These are phyloP conservation scores for Setipinna tenuifilis DNA, from an alignment of 2,797 vertebrate genomes.

Conservation along the genomic window DNA sequence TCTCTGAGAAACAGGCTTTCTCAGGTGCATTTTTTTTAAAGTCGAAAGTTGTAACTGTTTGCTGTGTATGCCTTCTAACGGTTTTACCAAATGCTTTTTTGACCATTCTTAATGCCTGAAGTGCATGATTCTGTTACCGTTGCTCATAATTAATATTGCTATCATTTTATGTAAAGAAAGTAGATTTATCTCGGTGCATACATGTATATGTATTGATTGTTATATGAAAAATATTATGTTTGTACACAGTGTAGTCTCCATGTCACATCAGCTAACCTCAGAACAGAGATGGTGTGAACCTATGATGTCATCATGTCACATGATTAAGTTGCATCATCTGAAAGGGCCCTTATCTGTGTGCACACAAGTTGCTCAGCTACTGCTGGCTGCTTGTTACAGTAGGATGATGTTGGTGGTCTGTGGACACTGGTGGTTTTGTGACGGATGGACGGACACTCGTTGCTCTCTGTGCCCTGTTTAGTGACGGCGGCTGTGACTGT, in stretches of 20 bases:
- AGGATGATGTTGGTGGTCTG: neutral
- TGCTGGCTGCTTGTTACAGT: neutral
- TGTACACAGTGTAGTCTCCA: neutral
- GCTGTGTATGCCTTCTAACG: constrained; percentile 5
- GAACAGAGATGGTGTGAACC: constrained; percentile 3
- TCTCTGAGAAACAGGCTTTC: neutral
- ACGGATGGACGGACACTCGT: neutral
- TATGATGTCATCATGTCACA: neutral
- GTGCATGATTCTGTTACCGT: constrained; percentile 22
- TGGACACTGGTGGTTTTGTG: neutral
- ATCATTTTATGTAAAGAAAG: constrained; percentile 15
- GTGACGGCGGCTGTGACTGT: no score
- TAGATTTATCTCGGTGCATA: constrained; percentile 2
- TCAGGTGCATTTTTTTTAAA: neutral
- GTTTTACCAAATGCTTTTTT: constrained; percentile 17
- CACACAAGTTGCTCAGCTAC: neutral
- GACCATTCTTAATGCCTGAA: constrained; percentile 15
- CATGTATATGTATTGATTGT: constrained; percentile 4
- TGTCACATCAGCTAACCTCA: constrained; percentile 7
- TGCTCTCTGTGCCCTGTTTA: no score
- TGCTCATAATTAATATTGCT: neutral
- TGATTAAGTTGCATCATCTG: neutral
- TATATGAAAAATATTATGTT: constrained; percentile 10
- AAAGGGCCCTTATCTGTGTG: neutral
- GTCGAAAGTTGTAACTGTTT: neutral